These are phyloP conservation scores for Podargus strigoides DNA, from an alignment of 2,797 vertebrate species.

Conservation along the genomic window DNA sequence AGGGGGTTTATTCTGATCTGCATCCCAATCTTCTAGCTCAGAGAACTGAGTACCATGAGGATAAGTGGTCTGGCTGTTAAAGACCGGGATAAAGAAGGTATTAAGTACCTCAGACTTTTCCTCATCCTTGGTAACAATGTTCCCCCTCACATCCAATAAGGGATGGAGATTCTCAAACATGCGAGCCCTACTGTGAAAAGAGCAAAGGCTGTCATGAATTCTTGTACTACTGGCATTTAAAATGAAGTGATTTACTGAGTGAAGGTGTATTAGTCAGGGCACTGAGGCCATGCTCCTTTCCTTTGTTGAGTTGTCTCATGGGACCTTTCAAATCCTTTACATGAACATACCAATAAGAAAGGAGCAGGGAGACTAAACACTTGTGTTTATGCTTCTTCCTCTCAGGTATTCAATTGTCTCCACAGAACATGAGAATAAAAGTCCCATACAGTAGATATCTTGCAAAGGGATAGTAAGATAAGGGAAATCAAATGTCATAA, in stretches of 20 bases:
- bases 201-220: not conserved
- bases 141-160: too few species aligned
- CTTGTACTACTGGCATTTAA: not conserved
- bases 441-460: not conserved
- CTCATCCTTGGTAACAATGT: too few species aligned
- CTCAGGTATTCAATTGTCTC: not conserved
- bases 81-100: too few species aligned
- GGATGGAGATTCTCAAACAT: too few species aligned
- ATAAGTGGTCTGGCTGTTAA: too few species aligned
- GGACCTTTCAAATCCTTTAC: not conserved
- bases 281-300: not conserved
- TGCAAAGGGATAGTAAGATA: not conserved
- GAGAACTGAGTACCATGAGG: too few species aligned
- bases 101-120: too few species aligned
- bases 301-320: not conserved
- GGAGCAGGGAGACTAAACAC: not conserved
- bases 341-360: not conserved
- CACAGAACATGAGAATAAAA: not conserved
- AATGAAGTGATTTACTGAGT: not conserved
- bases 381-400: not conserved
- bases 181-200: not conserved
- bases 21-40: too few species aligned
- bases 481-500: not conserved
- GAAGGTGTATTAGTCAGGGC: not conserved
- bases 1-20: too few species aligned